Percentiles rank a stretch among this genome's conserved stretches.
phyloP scores from a whole-genome alignment of 2,113 vertebrate genomes.

The Gracilinanus agilis region DNA sequence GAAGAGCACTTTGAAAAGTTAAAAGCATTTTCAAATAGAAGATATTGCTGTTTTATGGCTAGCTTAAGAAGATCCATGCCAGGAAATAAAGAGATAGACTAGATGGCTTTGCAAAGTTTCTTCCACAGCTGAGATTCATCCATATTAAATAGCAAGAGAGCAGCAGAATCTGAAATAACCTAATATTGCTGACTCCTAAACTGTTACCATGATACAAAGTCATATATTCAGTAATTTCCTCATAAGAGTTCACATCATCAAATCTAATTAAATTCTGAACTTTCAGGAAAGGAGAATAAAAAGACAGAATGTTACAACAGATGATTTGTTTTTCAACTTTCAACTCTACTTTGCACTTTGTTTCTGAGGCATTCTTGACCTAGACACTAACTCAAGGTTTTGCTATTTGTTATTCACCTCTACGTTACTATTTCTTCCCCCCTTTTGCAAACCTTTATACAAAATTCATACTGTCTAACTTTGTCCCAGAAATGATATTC shows the following conservation, averaged over 20 bases:
- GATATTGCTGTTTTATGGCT: background rate
- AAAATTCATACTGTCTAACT: background rate
- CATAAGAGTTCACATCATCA: background rate
- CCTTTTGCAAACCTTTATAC: background rate
- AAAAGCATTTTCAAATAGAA: slow-evolving; percentile 6
- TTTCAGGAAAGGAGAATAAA: background rate
- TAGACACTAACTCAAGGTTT: background rate
- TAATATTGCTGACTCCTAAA: background rate
- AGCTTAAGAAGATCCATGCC: background rate
- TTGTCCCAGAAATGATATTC: background rate
- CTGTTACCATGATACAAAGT: background rate
- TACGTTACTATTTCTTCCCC: background rate
- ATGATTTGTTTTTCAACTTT: background rate
- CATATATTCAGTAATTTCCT: background rate
- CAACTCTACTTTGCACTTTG: background rate
- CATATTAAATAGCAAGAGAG: background rate
- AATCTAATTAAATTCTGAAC: slow-evolving; percentile 3
- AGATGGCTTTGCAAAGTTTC: background rate
- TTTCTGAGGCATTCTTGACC: background rate
- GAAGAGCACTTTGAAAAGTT: background rate
- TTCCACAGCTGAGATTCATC: background rate
- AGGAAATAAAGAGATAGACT: background rate
- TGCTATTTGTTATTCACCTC: background rate
- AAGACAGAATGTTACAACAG: background rate
- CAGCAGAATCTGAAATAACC: background rate